phyloP scores from a whole-genome alignment of 2,113 vertebrate species.

The Catharus minimus region DNA sequence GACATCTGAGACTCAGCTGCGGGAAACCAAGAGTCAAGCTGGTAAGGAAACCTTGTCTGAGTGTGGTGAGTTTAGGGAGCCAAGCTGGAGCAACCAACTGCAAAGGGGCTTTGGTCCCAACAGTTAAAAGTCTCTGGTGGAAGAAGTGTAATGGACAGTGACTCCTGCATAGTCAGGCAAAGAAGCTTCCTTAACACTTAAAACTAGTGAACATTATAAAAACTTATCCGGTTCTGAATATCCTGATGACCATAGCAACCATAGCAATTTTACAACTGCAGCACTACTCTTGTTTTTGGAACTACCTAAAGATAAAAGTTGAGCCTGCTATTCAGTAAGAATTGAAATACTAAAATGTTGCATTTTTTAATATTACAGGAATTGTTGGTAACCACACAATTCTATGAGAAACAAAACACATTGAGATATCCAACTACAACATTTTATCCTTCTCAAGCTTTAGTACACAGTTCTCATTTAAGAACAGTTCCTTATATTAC shows the following conservation, averaged over 20 bases:
- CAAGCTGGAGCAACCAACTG: neutral
- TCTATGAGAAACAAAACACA: neutral
- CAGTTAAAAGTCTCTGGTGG: neutral
- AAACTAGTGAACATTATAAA: neutral
- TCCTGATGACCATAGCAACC: neutral
- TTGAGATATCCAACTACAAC: neutral
- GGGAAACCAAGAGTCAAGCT: neutral
- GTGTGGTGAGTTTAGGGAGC: neutral
- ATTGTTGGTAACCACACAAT: neutral
- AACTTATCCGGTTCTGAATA: neutral
- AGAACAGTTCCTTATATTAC: neutral
- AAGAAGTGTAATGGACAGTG: neutral
- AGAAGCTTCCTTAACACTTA: neutral
- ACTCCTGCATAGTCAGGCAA: neutral
- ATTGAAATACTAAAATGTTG: neutral
- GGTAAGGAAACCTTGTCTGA: neutral
- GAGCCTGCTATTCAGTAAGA: neutral
- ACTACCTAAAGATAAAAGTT: neutral
- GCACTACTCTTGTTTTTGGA: neutral
- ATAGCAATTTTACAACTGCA: neutral
- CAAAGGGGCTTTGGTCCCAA: rapidly evolving
- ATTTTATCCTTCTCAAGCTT: neutral
- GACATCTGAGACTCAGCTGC: neutral
- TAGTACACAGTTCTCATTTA: neutral
- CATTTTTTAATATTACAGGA: neutral